These are phyloP conservation scores for Ostrea denselamellosa DNA, from an alignment of 1,140 invertebrate species.

Conservation along the genomic window DNA sequence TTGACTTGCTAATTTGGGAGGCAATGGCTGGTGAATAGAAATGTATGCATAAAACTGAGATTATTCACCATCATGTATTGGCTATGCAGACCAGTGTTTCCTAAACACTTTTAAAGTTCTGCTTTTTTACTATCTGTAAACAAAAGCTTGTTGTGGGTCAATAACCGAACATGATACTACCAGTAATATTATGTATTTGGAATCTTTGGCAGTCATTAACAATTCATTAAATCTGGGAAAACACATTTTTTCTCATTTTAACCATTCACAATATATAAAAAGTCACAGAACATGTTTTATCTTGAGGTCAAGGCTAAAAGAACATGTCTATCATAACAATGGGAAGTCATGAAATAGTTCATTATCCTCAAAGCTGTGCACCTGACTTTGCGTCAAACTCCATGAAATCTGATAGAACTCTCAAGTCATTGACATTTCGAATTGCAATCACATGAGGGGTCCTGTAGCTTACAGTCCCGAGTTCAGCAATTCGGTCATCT, in stretches of 20 bases:
- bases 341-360: background rate
- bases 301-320: conserved; percentile 7
- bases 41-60: background rate
- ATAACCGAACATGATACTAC: background rate
- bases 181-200: background rate
- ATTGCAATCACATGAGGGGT: background rate
- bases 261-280: background rate
- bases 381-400: background rate
- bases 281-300: background rate
- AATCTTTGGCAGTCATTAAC: background rate
- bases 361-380: conserved; percentile 13
- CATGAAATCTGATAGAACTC: background rate
- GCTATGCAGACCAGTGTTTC: background rate
- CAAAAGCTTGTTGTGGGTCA: background rate
- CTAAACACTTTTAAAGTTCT: background rate
- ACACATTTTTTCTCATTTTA: background rate
- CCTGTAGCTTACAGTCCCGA: background rate
- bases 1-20: background rate
- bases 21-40: background rate
- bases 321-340: conserved; percentile 15
- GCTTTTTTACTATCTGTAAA: background rate
- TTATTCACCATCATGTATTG: background rate
- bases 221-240: conserved; percentile 17
- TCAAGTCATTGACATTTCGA: background rate
- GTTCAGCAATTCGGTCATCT: background rate